These are phyloP conservation scores for Leptinotarsa peninsularis DNA, from an alignment of 2,888 invertebrate genomes.

Conservation along the genomic window DNA sequence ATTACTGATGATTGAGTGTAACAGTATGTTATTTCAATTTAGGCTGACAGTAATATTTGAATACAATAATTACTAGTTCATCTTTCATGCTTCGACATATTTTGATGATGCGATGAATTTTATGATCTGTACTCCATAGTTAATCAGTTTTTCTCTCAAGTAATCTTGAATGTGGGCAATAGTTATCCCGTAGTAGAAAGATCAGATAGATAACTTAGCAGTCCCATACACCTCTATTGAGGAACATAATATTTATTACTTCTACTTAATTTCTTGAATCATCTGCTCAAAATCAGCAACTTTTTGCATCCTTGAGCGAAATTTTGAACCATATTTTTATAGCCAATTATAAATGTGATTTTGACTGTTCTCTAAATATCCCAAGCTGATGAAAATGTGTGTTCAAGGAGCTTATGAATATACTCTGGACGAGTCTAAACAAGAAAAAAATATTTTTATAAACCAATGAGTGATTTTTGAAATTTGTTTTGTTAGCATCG, in stretches of 20 bases:
- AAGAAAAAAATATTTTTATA: conserved; percentile 14
- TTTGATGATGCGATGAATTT: not conserved
- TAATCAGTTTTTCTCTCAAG: not conserved
- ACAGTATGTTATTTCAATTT: too few species aligned
- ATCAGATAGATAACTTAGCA: not conserved
- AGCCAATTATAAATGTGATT: conserved; percentile 39
- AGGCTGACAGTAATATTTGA: not conserved
- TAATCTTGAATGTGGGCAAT: not conserved
- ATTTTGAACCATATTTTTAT: not conserved
- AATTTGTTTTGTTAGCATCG: conserved; percentile 8
- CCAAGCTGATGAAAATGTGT: conserved; percentile 15
- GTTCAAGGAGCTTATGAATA: conserved; percentile 22
- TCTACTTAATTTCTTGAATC: not conserved
- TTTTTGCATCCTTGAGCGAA: conserved; percentile 38
- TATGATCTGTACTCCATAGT: not conserved
- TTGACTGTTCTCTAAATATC: conserved; percentile 26
- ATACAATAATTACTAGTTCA: not conserved
- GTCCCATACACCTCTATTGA: not conserved
- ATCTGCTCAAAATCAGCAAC: not conserved
- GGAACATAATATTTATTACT: not conserved
- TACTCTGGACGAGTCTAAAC: conserved; percentile 15
- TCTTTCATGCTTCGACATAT: not conserved
- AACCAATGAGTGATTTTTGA: conserved; percentile 1
- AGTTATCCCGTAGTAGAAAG: not conserved
- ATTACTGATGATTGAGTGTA: too few species aligned